Evolutionary conservation across 2,113 vertebrate species (phyloP).

Genomic region (Lynx canadensis): DNA sequence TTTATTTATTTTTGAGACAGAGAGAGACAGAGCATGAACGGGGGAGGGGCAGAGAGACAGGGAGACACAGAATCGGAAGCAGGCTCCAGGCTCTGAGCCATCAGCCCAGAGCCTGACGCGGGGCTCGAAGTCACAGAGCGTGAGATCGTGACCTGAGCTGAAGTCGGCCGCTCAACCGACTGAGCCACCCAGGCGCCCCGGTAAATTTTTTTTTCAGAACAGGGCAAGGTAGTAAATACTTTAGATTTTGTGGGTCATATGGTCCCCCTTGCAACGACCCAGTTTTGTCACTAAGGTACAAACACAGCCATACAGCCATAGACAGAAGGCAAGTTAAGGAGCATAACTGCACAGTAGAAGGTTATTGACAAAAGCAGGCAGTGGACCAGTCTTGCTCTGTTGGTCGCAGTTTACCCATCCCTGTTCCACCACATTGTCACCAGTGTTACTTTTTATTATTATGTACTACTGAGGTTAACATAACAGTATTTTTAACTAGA

Average conservation of each 20-base stretch:
- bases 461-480: neutral
- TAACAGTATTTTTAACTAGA: constrained; percentile 1
- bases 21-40: no score
- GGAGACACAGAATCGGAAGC: no score
- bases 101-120: no score
- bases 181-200: no score
- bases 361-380: neutral
- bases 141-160: no score
- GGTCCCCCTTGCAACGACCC: neutral
- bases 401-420: neutral
- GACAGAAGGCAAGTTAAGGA: neutral
- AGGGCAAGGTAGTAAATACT: neutral
- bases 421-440: neutral
- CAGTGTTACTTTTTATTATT: neutral
- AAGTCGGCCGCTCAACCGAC: no score
- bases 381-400: neutral
- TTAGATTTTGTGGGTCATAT: neutral
- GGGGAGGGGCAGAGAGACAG: no score
- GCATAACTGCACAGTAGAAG: neutral
- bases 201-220: neutral
- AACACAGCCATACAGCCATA: neutral
- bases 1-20: no score
- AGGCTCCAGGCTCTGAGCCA: no score
- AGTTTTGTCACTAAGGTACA: neutral
- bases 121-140: no score